phyloP scores from a whole-genome alignment of 2,888 invertebrate species.

The Chelonus formosanus region DNA sequence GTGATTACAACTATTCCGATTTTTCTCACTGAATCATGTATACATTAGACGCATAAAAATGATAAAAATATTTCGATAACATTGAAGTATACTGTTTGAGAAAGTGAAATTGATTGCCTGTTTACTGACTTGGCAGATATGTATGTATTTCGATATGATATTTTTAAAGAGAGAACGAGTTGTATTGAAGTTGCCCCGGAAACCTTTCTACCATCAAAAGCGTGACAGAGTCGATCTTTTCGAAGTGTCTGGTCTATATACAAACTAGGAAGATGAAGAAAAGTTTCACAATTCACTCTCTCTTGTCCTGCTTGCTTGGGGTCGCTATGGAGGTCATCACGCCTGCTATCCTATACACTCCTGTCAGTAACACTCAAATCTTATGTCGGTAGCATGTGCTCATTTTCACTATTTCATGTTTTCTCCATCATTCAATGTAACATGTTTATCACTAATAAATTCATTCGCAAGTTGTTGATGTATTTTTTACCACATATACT shows the following conservation, averaged over 20 bases:
- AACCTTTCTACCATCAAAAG: constrained; percentile 19
- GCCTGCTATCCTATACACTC: constrained; percentile 30
- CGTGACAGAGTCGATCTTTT: constrained; percentile 11
- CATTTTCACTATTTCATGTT: no score
- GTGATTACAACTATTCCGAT: no score
- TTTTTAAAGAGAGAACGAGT: background rate
- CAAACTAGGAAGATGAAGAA: constrained; percentile 43
- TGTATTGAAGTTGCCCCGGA: constrained; percentile 13
- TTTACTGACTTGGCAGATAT: no score
- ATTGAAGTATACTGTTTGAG: no score
- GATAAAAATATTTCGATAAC: background rate
- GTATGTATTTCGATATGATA: background rate
- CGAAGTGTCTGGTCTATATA: constrained; percentile 1
- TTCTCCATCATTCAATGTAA: no score
- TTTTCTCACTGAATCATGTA: no score
- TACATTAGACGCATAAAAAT: background rate
- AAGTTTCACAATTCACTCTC: constrained; percentile 30
- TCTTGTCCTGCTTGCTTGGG: constrained; percentile 31
- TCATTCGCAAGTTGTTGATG: no score
- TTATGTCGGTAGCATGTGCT: constrained; percentile 16
- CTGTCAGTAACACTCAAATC: background rate
- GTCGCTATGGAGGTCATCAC: constrained; percentile 50
- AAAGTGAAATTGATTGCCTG: no score
- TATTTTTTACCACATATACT: no score
- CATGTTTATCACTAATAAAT: no score